Evolutionary conservation across 1,140 invertebrate species (phyloP), one percentile per base, ranked within the genome.

Genomic region (Meloidogyne floridensis): DNA sequence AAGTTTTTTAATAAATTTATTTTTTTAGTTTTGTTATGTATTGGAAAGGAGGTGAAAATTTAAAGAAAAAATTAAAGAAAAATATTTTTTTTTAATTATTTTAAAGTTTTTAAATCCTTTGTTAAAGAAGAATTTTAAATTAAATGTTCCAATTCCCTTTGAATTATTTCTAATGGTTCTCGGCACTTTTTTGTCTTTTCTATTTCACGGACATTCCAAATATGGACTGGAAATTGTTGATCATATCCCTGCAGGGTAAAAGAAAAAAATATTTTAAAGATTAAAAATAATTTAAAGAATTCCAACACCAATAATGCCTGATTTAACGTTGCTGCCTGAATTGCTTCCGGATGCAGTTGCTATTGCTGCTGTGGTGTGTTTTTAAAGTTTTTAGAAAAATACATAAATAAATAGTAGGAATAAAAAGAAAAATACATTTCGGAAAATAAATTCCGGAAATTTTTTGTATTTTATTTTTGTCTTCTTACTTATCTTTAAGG

Each of bases 331-430:
- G 9, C 70, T 91, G 9, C 77, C 84, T 3, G 3, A 77, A 42
- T 72, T 92, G 9, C 20, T 91, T 72, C 72, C 78, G 1, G 86
- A 91, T 81, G 89, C 90, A 13, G 86, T 93, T 75, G 90, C 90
- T 43, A 90, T 93, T 32, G 89, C 91, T 18, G 90, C 93, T 51
- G 89, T 93, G 53, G 88, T 91, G 1, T 65, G 59, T 65, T 65
- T 65, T 15, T 5, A 15, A 15, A 15, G 4, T 59, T 59, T 59
- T 4, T 32, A 32, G 32, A 32, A 32, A 32, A 32, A 32, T 32
- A 32, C 32, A 32, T 32, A 32, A 32, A 32, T 32, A 32, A 32
- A 32, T 32, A 32, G 32, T 32, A 32, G 32, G 32, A 32, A 32
- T 32, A 32, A 32, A 32, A 32, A 32, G 32, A 32, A 32, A 32